These are phyloP conservation scores for Saimiri boliviensis DNA, from an alignment of 2,113 vertebrate genomes.

Conservation along the genomic window DNA sequence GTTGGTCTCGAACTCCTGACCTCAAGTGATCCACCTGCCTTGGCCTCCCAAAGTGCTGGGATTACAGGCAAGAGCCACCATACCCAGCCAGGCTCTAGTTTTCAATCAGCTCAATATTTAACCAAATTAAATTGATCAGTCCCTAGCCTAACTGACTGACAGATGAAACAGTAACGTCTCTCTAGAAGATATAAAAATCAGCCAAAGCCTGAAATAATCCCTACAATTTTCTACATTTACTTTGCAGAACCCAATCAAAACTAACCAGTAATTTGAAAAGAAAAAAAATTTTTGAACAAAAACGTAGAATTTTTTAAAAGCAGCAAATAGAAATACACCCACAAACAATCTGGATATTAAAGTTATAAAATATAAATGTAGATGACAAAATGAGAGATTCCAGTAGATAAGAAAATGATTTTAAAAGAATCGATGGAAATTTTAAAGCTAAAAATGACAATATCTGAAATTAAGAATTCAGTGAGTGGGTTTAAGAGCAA, in stretches of 20 bases:
- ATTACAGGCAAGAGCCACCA: too few relatives aligned
- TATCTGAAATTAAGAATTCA: not conserved
- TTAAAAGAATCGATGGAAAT: not conserved
- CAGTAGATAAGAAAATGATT: not conserved
- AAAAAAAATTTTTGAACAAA: not conserved
- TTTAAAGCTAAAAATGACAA: not conserved
- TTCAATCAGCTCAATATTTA: not conserved
- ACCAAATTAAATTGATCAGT: not conserved
- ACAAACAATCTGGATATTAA: not conserved
- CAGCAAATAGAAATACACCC: not conserved
- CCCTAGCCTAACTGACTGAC: not conserved
- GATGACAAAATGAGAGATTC: not conserved
- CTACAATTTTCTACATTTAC: not conserved
- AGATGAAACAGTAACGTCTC: not conserved
- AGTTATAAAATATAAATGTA: not conserved
- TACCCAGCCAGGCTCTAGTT: not conserved
- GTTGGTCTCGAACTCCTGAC: too few relatives aligned
- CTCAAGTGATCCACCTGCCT: too few relatives aligned
- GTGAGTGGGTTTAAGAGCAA: not conserved
- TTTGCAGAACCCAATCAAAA: not conserved
- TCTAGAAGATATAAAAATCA: not conserved
- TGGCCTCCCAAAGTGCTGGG: too few relatives aligned
- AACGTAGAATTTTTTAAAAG: not conserved
- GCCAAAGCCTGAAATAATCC: not conserved
- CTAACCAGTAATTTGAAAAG: not conserved